phyloP scores from a whole-genome alignment of 2,888 invertebrate species.

The Mystacides longicornis region DNA sequence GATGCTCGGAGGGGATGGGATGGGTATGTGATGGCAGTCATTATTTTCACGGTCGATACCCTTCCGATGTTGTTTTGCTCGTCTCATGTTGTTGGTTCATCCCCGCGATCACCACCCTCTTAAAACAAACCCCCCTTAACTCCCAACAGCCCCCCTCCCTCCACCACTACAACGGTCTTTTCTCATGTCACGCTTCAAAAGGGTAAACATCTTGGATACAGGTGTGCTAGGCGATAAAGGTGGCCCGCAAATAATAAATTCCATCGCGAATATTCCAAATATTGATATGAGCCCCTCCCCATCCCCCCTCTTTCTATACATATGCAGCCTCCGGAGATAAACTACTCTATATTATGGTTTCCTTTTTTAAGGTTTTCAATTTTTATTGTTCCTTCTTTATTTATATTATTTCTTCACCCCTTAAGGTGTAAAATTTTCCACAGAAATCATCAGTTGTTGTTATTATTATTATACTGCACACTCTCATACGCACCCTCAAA shows the following conservation, averaged over 20 bases:
- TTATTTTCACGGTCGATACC: conserved; percentile 25
- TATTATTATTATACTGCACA: neutral
- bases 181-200: conserved; percentile 10
- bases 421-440: conserved; percentile 5
- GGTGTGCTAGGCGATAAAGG: conserved; percentile 13
- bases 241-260: conserved; percentile 17
- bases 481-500: too few species aligned
- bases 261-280: conserved; percentile 9
- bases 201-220: conserved; percentile 18
- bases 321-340: conserved; percentile 12
- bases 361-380: conserved; percentile 14
- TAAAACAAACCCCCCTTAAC: conserved; percentile 6
- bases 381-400: conserved; percentile 16
- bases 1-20: neutral
- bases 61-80: conserved; percentile 22
- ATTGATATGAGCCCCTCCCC: conserved; percentile 7
- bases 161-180: neutral
- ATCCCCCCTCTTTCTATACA: conserved; percentile 7
- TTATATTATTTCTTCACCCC: conserved; percentile 5
- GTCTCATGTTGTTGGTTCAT: conserved; percentile 17
- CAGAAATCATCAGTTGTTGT: conserved; percentile 1
- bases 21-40: conserved; percentile 21
- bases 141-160: neutral
- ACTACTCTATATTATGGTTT: conserved; percentile 15
- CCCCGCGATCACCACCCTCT: conserved; percentile 3